phyloP scores from a whole-genome alignment of 2,888 invertebrate genomes.

The Dicranocentrus wangi region DNA sequence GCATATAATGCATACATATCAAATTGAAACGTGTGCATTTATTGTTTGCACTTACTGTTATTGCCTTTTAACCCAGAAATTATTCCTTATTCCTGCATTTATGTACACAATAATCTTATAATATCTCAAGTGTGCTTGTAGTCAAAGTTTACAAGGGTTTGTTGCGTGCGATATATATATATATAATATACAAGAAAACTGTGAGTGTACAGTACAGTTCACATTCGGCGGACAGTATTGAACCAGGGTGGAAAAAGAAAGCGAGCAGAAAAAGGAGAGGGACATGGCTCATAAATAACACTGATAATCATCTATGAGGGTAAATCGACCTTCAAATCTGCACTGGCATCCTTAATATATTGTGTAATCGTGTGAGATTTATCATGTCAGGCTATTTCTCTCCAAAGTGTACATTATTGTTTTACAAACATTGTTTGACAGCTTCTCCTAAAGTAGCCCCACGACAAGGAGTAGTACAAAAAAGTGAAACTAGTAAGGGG shows the following conservation, averaged over 20 bases:
- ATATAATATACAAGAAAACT: no score
- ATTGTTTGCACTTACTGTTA: no score
- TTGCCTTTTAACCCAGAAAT: no score
- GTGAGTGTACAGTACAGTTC: background rate
- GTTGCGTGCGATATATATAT: conserved; percentile 1
- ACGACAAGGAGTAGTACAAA: conserved; percentile 32
- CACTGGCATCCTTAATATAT: conserved; percentile 63
- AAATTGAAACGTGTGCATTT: no score
- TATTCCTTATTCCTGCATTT: no score
- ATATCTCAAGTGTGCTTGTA: conserved; percentile 3
- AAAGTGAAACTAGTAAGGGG: conserved; percentile 31
- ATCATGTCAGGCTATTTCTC: conserved; percentile 58
- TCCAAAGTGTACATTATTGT: conserved; percentile 62
- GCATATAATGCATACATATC: no score
- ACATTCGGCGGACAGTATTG: no score
- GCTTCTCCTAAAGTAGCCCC: conserved; percentile 57
- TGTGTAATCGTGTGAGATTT: conserved; percentile 64
- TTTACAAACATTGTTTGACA: conserved; percentile 63
- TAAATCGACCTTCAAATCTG: conserved; percentile 69
- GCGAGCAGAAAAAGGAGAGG: conserved; percentile 43
- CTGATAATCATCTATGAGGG: conserved; percentile 67
- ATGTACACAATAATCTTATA: conserved; percentile 7
- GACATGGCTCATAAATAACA: conserved; percentile 68
- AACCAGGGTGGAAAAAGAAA: no score
- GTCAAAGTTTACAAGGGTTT: conserved; percentile 18